A percentile compares a stretch with the other conserved stretches of the same genome.
Evolutionary conservation across 92 coral and sea anemone genomes (phyloP).

Genomic region (Phenganax marumi): DNA sequence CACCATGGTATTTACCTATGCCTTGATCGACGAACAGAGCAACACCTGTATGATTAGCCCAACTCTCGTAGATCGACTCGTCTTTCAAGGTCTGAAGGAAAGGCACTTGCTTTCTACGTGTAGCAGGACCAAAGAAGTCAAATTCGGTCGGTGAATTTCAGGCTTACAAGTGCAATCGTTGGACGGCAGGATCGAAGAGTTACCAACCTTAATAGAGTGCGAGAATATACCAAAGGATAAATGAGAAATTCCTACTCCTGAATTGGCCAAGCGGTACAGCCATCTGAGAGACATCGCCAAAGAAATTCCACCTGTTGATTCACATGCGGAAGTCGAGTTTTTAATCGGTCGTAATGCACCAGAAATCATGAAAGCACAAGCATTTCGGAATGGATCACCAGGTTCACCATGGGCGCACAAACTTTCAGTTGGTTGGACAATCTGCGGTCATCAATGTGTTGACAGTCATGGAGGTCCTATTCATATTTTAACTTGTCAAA

Average conservation of each 20-base stretch:
- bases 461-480: slow-evolving; percentile 11
- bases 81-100: slow-evolving; percentile 43
- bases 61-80: slow-evolving; percentile 52
- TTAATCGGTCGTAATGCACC: slow-evolving; percentile 53
- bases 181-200: slow-evolving; percentile 28
- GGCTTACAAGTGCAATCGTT: slow-evolving; percentile 43
- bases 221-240: slow-evolving; percentile 60
- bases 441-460: slow-evolving; percentile 4
- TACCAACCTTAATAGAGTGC: slow-evolving; percentile 63
- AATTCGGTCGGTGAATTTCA: slow-evolving; percentile 57
- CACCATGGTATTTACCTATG: slow-evolving; percentile 26
- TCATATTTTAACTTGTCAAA: not conserved
- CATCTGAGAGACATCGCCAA: slow-evolving; percentile 45
- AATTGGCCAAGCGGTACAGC: slow-evolving; percentile 48
- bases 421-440: slow-evolving; percentile 21
- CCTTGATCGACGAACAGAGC: slow-evolving; percentile 58
- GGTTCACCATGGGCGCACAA: slow-evolving; percentile 50
- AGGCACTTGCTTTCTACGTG: slow-evolving; percentile 60
- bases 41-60: slow-evolving; percentile 62
- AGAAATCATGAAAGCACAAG: slow-evolving; percentile 36
- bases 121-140: slow-evolving; percentile 48
- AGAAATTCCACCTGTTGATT: slow-evolving; percentile 54
- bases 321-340: slow-evolving; percentile 31
- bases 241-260: slow-evolving; percentile 61
- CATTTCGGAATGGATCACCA: slow-evolving; percentile 38